These are phyloP conservation scores for Halcyon malimbica DNA, from an alignment of 2,113 vertebrate species.

Conservation along the genomic window DNA sequence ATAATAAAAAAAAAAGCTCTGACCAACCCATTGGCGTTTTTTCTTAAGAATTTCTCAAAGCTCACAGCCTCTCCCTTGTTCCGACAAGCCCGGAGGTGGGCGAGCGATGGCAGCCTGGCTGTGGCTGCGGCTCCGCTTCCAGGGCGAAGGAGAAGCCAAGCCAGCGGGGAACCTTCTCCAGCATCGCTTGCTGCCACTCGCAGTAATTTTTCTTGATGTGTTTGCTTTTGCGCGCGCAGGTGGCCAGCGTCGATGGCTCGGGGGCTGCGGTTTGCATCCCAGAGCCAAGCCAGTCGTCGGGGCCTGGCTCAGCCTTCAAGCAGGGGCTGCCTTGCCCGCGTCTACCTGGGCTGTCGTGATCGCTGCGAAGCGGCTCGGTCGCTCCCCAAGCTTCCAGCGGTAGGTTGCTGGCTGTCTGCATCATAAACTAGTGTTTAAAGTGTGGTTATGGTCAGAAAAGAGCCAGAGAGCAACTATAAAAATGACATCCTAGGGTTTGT, in stretches of 20 bases:
- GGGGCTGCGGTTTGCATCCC: slow-evolving; percentile 12
- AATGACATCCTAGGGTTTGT: not conserved
- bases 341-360: not conserved
- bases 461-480: slow-evolving; percentile 16
- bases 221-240: slow-evolving; percentile 22
- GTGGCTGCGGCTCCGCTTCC: not conserved
- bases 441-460: slow-evolving; percentile 26
- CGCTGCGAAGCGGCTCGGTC: not conserved
- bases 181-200: not conserved
- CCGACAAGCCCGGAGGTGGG: not conserved
- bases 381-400: slow-evolving; percentile 7
- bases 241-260: not conserved
- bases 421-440: not conserved
- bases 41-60: not conserved
- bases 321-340: not conserved
- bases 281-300: not conserved
- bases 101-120: not conserved
- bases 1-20: not conserved
- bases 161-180: slow-evolving; percentile 2
- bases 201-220: not conserved
- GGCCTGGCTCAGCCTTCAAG: slow-evolving; percentile 4
- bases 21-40: not conserved
- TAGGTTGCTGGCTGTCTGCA: slow-evolving; percentile 6
- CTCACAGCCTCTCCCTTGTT: slow-evolving; percentile 30
- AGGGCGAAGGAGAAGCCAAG: slow-evolving; percentile 31